Percentiles rank a stretch among this genome's conserved stretches.
Conservation (phyloP, 2,888 invertebrate species). For the Drosophila villosipedis region DNA sequence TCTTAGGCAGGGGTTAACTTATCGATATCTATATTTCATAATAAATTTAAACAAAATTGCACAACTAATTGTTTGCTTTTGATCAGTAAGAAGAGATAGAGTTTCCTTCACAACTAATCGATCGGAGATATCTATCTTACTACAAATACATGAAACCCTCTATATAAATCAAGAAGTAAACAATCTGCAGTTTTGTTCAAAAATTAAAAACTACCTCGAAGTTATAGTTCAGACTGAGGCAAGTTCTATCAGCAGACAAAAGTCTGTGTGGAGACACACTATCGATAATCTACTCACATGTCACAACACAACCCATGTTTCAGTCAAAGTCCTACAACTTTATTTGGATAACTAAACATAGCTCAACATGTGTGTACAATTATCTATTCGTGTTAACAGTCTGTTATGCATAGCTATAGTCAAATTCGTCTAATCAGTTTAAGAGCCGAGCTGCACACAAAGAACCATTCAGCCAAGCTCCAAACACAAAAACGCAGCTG, state of each 20-base stretch:
- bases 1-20: not conserved
- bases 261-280: not conserved
- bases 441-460: conserved; percentile 3
- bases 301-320: not conserved
- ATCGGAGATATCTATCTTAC: not conserved
- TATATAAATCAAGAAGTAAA: too few relatives aligned
- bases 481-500: conserved; percentile 67
- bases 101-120: not conserved
- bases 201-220: not conserved
- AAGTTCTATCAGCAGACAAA: not conserved
- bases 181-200: not conserved
- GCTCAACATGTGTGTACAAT: conserved; percentile 10
- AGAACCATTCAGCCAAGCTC: conserved; percentile 22
- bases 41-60: not conserved
- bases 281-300: not conserved
- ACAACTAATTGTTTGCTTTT: fast-evolving
- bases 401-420: conserved; percentile 19
- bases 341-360: conserved; percentile 6
- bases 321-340: conserved; percentile 18
- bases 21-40: not conserved
- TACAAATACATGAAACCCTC: not conserved
- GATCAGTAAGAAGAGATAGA: not conserved
- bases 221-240: not conserved
- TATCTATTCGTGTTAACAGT: conserved; percentile 39
- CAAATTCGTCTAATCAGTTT: conserved; percentile 39